Conservation (phyloP, 2,797 vertebrate species). For the Odontamblyopus lacepedii region DNA sequence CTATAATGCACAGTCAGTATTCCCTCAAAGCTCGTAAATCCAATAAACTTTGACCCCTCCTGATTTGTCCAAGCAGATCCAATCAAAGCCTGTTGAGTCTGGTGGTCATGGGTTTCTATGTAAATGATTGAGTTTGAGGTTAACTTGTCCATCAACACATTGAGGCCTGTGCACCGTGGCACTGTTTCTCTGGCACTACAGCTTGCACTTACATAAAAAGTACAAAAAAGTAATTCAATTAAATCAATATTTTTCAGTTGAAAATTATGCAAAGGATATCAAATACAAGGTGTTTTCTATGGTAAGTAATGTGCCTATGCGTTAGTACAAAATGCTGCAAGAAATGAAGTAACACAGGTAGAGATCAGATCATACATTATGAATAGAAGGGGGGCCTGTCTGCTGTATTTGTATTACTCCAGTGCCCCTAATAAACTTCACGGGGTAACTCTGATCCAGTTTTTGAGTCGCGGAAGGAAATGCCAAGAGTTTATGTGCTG, state of each 20-base stretch:
- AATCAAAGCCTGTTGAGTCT: conserved; percentile 36
- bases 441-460: conserved; percentile 28
- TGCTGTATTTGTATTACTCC: background rate
- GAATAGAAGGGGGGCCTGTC: background rate
- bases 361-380: too few relatives aligned
- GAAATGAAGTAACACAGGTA: background rate
- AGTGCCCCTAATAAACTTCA: background rate
- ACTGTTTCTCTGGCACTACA: background rate
- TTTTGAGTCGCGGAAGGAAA: background rate
- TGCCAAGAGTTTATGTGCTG: too few relatives aligned
- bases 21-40: conserved; percentile 19
- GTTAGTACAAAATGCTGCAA: background rate
- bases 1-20: conserved; percentile 7
- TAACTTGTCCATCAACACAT: conserved; percentile 38
- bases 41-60: conserved; percentile 37
- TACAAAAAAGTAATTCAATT: background rate
- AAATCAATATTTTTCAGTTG: background rate
- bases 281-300: background rate
- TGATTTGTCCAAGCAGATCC: conserved; percentile 34
- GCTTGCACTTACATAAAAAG: background rate
- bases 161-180: conserved; percentile 24
- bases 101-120: conserved; percentile 33
- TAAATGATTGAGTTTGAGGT: conserved; percentile 55
- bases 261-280: background rate
- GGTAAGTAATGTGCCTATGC: background rate